These are phyloP conservation scores for Ctenodactylus gundi DNA, from an alignment of 2,113 vertebrate genomes.

Conservation along the genomic window DNA sequence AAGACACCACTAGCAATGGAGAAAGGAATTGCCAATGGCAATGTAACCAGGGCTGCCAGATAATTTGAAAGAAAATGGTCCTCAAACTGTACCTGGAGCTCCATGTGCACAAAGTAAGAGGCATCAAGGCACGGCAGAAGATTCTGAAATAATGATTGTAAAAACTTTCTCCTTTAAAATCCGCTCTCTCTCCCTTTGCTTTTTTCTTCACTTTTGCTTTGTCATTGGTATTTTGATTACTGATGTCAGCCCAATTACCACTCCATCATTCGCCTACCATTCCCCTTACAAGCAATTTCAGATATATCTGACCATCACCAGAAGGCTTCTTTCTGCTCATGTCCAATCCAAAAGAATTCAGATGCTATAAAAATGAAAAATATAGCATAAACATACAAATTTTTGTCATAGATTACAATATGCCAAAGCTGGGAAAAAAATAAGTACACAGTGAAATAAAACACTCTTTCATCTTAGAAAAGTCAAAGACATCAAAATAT, in stretches of 20 bases:
- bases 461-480: not conserved
- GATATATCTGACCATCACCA: not conserved
- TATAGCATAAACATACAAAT: not conserved
- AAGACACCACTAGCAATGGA: not conserved
- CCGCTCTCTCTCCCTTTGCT: not conserved
- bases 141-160: not conserved
- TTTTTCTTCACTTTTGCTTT: not conserved
- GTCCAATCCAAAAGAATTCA: not conserved
- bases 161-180: not conserved
- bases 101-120: not conserved
- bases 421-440: not conserved
- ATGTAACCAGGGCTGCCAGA: not conserved
- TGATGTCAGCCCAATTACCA: not conserved
- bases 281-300: not conserved
- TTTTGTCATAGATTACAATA: not conserved
- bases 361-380: not conserved
- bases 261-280: not conserved
- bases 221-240: not conserved
- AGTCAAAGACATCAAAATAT: not conserved
- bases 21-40: not conserved
- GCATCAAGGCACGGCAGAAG: not conserved
- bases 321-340: not conserved
- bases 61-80: not conserved
- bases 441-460: not conserved
- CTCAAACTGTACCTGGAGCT: not conserved